These are phyloP conservation scores for Pristionchus maxplancki DNA, from an alignment of 2,888 invertebrate genomes.

Conservation along the genomic window DNA sequence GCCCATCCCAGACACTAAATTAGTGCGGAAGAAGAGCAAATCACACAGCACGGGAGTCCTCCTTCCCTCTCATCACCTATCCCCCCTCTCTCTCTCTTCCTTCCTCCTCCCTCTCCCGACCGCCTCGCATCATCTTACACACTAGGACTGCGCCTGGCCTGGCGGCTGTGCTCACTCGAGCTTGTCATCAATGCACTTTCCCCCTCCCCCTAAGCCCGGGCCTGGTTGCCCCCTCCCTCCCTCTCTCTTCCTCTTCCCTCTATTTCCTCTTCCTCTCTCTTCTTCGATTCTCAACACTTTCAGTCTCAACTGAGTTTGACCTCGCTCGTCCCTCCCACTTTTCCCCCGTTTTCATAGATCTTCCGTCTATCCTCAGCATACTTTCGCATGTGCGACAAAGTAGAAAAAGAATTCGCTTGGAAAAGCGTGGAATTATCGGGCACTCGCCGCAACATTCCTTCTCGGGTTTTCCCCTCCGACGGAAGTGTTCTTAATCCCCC, in stretches of 20 bases:
- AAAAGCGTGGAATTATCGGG: constrained; percentile 9
- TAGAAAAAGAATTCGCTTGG: not conserved
- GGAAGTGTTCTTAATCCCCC: constrained; percentile 14
- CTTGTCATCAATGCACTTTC: constrained; percentile 44
- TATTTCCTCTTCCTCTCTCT: constrained; percentile 2
- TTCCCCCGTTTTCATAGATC: not conserved
- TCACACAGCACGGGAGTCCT: not conserved
- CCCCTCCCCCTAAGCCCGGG: not conserved
- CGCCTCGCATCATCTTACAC: constrained; percentile 30
- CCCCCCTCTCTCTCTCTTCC: not conserved
- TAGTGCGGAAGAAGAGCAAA: constrained; percentile 17
- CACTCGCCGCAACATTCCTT: not conserved
- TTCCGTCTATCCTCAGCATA: not conserved
- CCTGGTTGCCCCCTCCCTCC: constrained; percentile 13
- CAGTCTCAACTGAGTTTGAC: not conserved
- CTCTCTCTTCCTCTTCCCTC: constrained; percentile 5
- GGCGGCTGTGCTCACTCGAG: constrained; percentile 27
- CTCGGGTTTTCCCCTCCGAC: not conserved
- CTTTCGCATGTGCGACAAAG: not conserved
- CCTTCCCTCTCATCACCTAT: constrained; percentile 10
- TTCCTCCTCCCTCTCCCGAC: not conserved
- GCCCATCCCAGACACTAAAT: constrained; percentile 8
- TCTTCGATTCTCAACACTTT: constrained; percentile 36
- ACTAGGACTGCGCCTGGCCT: not conserved
- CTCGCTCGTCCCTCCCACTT: not conserved